Evolutionary conservation across 2,113 vertebrate species (phyloP).

Genomic region (Fulmarus glacialis): DNA sequence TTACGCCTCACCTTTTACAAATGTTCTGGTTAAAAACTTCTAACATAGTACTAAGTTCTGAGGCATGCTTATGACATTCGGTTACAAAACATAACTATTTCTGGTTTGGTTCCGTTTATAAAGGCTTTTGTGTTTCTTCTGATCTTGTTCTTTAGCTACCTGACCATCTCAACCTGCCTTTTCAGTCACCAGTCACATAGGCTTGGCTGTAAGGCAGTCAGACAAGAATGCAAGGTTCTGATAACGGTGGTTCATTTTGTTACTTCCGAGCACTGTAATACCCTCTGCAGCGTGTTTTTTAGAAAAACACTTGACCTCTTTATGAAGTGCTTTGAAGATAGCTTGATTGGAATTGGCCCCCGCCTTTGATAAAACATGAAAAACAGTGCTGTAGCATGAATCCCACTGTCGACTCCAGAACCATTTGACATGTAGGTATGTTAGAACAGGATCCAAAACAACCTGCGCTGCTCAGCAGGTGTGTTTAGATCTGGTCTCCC

Average conservation of each 20-base stretch:
- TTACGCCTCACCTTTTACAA: not conserved
- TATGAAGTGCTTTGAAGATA: not conserved
- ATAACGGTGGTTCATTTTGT: rapidly evolving
- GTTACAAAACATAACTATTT: not conserved
- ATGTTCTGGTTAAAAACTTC: not conserved
- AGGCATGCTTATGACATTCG: rapidly evolving
- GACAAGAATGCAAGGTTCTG: too few relatives aligned
- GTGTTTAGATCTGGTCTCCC: not conserved
- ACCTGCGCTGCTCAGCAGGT: not conserved
- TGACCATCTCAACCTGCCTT: not conserved
- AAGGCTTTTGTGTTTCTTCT: not conserved
- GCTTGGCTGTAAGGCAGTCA: not conserved
- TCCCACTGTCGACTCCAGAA: not conserved
- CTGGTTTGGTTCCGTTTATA: not conserved
- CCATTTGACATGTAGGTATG: not conserved
- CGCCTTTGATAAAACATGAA: not conserved
- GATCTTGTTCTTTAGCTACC: not conserved
- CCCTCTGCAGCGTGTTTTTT: too few relatives aligned
- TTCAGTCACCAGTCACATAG: not conserved
- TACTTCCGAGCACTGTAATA: not conserved
- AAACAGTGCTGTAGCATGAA: not conserved
- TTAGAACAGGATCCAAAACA: not conserved
- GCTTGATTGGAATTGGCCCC: not conserved
- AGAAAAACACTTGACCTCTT: not conserved
- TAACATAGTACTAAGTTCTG: rapidly evolving